Base-by-base conservation (phyloP, 2,113 vertebrate species). In the Ariopsis seemanni region DNA sequence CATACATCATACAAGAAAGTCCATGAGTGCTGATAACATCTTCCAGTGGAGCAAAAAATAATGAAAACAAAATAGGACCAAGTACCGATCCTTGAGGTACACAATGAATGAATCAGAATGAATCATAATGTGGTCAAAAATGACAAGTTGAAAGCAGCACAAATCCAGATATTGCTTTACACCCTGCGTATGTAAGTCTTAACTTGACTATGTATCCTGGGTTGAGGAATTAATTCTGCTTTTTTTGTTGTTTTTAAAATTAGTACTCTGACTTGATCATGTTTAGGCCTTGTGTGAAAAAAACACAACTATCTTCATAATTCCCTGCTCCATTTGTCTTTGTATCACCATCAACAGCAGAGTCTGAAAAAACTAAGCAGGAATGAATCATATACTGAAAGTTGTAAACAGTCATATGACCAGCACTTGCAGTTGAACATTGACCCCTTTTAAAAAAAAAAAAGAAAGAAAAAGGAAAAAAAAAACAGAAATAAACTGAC, bases 341-440 rank as follows among this genome's bases (percentile, higher is more conserved):
- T 77, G 9, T 14, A 52, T 52, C 48, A 25, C 10, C 20, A 52
- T 25, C 22, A n/a, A 78, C 53, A 78, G 4, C 4, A 50, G 50
- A 7, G 22, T 78, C 55, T 27, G 17, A 12, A 42, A 27, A 22
- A 62, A 22, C 27, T 65, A 82, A 15, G 12, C 50, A 55, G 52
- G 12, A 27, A 55, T 55, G 25, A 79, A 17, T 17, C 17, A 55
- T 55, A 57, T 55, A 14, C 5, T 15, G 2, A 77, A 77, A 77
- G 81, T 25, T 83, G 58, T 84, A 74, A 81, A 81, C 69, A 81
- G 55, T 77, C 87, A 53, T 60, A 82, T 84, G 84, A 84, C 84
- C 25, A 65, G 27, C 52, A 77, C 52, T 57, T 65, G 72, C 75
- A 83, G 27, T 22, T 88, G 67, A 71, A 90, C 89, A 82, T 85